phyloP scores from a whole-genome alignment of 2,888 invertebrate species.

The Morpho helenor region DNA sequence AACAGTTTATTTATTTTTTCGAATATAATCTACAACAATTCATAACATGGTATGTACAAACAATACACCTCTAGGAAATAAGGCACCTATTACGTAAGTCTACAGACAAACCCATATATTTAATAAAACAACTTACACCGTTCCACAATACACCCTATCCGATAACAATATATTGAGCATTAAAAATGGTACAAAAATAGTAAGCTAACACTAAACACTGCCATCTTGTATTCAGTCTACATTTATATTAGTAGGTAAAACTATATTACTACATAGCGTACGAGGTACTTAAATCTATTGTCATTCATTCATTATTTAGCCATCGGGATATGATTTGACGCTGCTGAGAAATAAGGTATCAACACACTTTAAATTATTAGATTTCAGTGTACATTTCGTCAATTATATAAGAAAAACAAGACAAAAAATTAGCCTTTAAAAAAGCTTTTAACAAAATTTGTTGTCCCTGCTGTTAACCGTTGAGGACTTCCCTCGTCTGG shows the following conservation, averaged over 20 bases:
- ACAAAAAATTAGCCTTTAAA: too few species aligned
- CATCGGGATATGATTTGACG: constrained; percentile 1
- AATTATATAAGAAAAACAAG: too few species aligned
- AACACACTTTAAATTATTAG: too few species aligned
- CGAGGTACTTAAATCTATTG: constrained; percentile 13
- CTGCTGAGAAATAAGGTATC: neutral
- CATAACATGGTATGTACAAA: constrained; percentile 76
- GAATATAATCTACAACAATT: constrained; percentile 66
- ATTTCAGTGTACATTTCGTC: too few species aligned
- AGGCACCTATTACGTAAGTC: constrained; percentile 55
- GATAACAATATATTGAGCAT: constrained; percentile 65
- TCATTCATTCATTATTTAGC: constrained; percentile 1
- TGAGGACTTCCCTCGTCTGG: too few species aligned
- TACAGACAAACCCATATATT: constrained; percentile 35
- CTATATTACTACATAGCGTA: constrained; percentile 17
- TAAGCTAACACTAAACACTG: constrained; percentile 7
- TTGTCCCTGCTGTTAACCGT: too few species aligned
- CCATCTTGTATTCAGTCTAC: constrained; percentile 25
- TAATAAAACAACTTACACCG: constrained; percentile 59
- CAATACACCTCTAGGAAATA: constrained; percentile 69
- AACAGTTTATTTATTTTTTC: constrained; percentile 65
- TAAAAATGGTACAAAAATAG: constrained; percentile 27
- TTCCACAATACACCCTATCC: constrained; percentile 43
- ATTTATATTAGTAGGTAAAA: constrained; percentile 20
- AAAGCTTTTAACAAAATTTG: too few species aligned